A percentile compares a stretch with the other conserved stretches of the same genome.
phyloP scores from a whole-genome alignment of 2,797 vertebrate genomes.

The Hoplostethus mediterraneus region DNA sequence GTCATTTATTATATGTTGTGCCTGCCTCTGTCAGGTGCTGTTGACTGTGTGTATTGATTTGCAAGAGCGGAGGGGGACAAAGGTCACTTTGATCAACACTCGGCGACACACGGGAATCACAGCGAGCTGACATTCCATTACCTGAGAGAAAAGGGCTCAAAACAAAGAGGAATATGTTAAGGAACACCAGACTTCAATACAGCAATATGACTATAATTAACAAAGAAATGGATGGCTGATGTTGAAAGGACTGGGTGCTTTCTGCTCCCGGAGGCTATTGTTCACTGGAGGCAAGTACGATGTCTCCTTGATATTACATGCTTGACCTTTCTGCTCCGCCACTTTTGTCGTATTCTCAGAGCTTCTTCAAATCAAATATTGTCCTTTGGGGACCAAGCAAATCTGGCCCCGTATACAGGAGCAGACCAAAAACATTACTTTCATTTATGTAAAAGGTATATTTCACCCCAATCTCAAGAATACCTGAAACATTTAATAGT shows the following conservation, averaged over 20 bases:
- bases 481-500: neutral
- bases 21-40: constrained; percentile 88
- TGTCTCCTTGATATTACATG: constrained; percentile 81
- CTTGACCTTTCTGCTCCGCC: constrained; percentile 82
- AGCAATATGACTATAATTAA: constrained; percentile 91
- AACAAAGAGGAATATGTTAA: constrained; percentile 90
- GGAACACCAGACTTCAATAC: constrained; percentile 85
- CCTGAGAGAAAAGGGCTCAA: constrained; percentile 86
- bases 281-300: constrained; percentile 72
- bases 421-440: constrained; percentile 18
- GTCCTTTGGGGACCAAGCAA: constrained; percentile 28
- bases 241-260: constrained; percentile 72
- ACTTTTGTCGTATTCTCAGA: constrained; percentile 43
- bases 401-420: neutral
- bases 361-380: constrained; percentile 69
- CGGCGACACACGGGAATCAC: constrained; percentile 86
- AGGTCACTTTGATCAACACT: constrained; percentile 95
- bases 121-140: constrained; percentile 92
- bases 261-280: constrained; percentile 78
- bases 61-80: constrained; percentile 86
- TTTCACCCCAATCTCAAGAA: constrained; percentile 11
- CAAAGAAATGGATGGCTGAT: constrained; percentile 81
- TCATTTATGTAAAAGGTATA: constrained; percentile 17
- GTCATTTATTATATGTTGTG: constrained; percentile 94
- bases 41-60: constrained; percentile 90